These are phyloP conservation scores for Drosophila teissieri DNA, from an alignment of 1,140 invertebrate genomes.

Conservation along the genomic window DNA sequence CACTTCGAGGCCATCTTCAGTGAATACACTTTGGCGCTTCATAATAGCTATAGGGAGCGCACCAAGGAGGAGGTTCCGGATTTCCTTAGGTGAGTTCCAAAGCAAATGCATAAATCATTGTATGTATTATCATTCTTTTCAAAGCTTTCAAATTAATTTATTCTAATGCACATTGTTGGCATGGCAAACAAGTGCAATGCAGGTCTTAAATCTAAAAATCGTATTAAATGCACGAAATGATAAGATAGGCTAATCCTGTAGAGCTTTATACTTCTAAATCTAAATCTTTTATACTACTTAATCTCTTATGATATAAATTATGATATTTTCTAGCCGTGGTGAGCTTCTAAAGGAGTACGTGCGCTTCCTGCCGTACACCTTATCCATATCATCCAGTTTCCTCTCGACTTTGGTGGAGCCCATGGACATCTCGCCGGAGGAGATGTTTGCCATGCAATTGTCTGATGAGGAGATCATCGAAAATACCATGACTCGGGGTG, in stretches of 20 bases:
- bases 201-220: no score
- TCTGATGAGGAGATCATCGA: conserved; percentile 41
- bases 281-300: no score
- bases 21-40: conserved; percentile 58
- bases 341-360: conserved; percentile 71
- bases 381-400: conserved; percentile 49
- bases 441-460: conserved; percentile 29
- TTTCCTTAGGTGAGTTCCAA: conserved; percentile 54
- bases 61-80: conserved; percentile 43
- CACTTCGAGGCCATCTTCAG: conserved; percentile 73
- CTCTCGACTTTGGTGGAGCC: conserved; percentile 59
- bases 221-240: not conserved
- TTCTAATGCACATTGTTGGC: no score
- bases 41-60: conserved; percentile 38
- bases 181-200: not conserved
- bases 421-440: conserved; percentile 7
- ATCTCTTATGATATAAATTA: not conserved
- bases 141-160: no score
- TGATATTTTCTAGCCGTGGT: conserved; percentile 18
- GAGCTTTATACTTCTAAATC: no score
- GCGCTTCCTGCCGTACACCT: conserved; percentile 61
- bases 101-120: not conserved
- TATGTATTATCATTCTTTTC: no score
- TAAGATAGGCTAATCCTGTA: not conserved
- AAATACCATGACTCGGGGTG: conserved; percentile 37